Conservation (phyloP, 2,888 invertebrate species). For the Cephus pygmeus region DNA sequence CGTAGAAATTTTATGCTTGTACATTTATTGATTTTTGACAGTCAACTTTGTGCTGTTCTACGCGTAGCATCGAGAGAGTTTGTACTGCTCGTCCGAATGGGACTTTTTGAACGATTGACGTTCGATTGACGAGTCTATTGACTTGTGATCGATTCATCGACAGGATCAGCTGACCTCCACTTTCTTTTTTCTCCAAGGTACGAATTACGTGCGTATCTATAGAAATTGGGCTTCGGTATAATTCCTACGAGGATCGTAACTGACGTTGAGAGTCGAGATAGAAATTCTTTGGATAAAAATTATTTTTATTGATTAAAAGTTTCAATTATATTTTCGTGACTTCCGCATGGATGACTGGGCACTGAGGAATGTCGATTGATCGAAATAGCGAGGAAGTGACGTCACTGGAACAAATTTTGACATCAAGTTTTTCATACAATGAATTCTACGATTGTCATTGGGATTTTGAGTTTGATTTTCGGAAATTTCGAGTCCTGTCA, state of each 20-base stretch:
- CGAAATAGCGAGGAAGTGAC: neutral
- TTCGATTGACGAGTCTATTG: neutral
- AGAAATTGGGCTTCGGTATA: neutral
- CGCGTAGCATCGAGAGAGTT: neutral
- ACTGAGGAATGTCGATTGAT: neutral
- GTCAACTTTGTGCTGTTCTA: neutral
- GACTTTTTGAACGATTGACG: neutral
- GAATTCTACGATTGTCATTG: neutral
- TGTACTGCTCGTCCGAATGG: neutral
- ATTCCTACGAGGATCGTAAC: neutral
- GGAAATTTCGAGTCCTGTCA: neutral
- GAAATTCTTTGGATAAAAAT: neutral
- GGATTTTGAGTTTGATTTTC: neutral
- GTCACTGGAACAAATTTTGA: neutral
- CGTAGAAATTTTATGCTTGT: too few species aligned
- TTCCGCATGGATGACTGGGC: neutral
- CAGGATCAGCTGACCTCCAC: neutral
- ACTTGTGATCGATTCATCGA: neutral
- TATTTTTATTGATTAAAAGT: neutral
- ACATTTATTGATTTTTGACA: neutral
- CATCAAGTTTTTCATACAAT: neutral
- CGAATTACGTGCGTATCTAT: neutral
- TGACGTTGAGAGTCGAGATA: neutral
- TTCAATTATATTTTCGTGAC: neutral
- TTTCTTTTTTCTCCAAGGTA: neutral